These are phyloP conservation scores for Corythoichthys intestinalis DNA, from an alignment of 2,113 vertebrate species.

Conservation along the genomic window DNA sequence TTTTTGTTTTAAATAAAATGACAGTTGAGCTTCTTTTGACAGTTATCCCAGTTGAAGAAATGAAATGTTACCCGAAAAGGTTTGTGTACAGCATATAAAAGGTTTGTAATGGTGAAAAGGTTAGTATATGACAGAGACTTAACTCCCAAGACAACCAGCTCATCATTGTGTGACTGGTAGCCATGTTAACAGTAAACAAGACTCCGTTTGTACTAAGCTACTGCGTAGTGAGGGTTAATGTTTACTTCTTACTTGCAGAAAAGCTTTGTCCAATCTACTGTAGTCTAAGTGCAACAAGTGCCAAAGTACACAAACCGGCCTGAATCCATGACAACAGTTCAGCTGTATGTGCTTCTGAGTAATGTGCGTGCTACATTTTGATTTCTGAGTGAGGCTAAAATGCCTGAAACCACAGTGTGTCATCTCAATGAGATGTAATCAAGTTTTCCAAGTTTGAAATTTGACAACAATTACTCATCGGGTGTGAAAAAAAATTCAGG, in stretches of 20 bases:
- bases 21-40: no score
- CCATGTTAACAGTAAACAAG: slow-evolving; percentile 6
- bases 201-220: neutral
- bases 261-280: slow-evolving; percentile 18
- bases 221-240: slow-evolving; percentile 24
- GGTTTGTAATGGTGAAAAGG: neutral
- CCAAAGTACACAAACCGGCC: slow-evolving; percentile 21
- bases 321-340: neutral
- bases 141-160: slow-evolving; percentile 2
- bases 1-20: no score
- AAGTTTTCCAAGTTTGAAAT: neutral
- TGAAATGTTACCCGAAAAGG: no score
- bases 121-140: neutral
- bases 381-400: neutral
- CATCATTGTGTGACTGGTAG: neutral
- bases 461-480: no score
- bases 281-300: neutral
- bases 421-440: neutral
- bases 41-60: no score
- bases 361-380: neutral
- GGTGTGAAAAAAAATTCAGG: neutral
- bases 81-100: no score
- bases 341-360: neutral
- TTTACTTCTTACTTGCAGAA: slow-evolving; percentile 9
- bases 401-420: neutral